Evolutionary conservation across 2,888 invertebrate genomes (phyloP), one percentile per base, ranked within the genome.

Genomic region (Dasysyrphus tricinctus): DNA sequence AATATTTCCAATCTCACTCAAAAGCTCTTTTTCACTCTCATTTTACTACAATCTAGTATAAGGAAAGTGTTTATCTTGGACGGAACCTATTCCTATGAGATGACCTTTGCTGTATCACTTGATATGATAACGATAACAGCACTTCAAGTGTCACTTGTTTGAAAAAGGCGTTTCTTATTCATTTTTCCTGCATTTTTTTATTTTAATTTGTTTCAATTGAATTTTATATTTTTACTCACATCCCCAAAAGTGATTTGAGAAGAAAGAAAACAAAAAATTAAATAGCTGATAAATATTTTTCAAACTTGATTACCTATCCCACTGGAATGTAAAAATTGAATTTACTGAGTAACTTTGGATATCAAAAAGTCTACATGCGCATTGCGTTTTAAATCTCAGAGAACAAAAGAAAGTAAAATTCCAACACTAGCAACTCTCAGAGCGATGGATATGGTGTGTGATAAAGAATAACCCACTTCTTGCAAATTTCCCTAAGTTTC

Each of bases 381-480:
- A 49, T 8, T 63, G 19, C 5, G 16, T 49, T 9, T 24, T 5
- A 3, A 5, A 5, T 39, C 72, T 47, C n/a, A 19, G 42, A 61
- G 57, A 59, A 6, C 11, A n/a, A 56, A 47, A 61, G 29, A 51
- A 59, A 63, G 47, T 61, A 37, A 67, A 44, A 32, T 8, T 49
- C 32, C 1, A 12, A 39, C n/a, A n/a, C 34, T 37, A n/a, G 14
- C 11, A 24, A 0, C 24, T 49, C 75, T 49, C 77, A 19, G 63
- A 75, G 75, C 61, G 34, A 74, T 75, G 65, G 39, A 42, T 24
- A 14, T n/a, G n/a, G 16, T 47, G 2, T 49, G 59, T 78, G 74
- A 79, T 86, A 72, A 82, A 79, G 81, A 82, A 78, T 72, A 79
- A 54, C 74, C 63, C 78, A 82, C 86, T 79, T 81, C 82, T 82